Evolutionary conservation across 2,797 vertebrate species (phyloP).

Genomic region (Eulemur rubriventer): DNA sequence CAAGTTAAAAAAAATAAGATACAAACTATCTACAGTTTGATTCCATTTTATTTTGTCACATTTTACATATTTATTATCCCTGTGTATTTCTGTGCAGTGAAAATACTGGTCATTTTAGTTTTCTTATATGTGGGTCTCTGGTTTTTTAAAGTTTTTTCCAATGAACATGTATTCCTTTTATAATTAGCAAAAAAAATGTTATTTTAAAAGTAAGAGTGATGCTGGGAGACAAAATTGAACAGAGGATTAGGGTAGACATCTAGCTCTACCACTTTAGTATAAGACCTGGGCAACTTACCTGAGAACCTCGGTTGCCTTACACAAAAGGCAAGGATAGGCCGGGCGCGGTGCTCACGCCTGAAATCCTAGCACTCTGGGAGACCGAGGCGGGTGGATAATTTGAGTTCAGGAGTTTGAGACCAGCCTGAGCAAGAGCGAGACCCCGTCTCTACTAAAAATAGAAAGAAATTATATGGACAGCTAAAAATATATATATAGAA

Average conservation of each 20-base stretch:
- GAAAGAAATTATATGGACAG: too few relatives aligned
- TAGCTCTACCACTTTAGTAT: neutral
- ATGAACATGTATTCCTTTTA: neutral
- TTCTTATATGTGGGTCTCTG: neutral
- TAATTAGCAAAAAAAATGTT: neutral
- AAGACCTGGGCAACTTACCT: neutral
- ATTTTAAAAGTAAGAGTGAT: neutral
- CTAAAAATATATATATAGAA: too few relatives aligned
- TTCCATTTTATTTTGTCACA: neutral
- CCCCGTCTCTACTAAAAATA: too few relatives aligned
- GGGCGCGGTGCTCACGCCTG: too few relatives aligned
- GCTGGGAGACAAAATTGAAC: neutral
- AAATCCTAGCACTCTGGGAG: too few relatives aligned
- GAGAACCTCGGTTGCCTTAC: neutral
- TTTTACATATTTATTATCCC: neutral
- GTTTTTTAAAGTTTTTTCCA: neutral
- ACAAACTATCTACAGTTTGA: neutral
- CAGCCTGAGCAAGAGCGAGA: too few relatives aligned
- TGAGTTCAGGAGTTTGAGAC: too few relatives aligned
- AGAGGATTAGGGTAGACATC: neutral
- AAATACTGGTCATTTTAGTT: neutral
- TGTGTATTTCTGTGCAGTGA: neutral
- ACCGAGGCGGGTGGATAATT: too few relatives aligned
- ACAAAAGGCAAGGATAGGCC: neutral
- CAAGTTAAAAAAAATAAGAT: neutral